These are phyloP conservation scores for Parapristionchus giblindavisi DNA, from an alignment of 2,888 invertebrate species.

Conservation along the genomic window DNA sequence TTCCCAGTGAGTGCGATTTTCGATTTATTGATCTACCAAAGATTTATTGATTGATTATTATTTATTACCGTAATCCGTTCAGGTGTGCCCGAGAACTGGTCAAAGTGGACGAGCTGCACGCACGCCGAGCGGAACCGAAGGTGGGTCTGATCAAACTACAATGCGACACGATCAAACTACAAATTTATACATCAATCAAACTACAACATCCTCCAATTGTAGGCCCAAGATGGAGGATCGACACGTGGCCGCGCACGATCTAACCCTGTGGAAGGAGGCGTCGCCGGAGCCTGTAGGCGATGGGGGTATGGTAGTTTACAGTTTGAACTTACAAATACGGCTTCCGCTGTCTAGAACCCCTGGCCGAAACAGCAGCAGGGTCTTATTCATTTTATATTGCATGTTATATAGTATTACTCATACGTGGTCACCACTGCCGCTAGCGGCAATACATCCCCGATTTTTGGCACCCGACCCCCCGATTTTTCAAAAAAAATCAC, in stretches of 20 bases:
- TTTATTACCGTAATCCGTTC: not conserved
- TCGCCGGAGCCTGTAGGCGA: constrained; percentile 2
- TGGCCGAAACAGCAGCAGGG: too few species aligned
- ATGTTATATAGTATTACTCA: too few species aligned
- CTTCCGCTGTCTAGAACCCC: too few species aligned
- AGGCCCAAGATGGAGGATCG: constrained; percentile 35
- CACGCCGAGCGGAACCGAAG: constrained; percentile 31
- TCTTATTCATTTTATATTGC: too few species aligned
- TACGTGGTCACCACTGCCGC: too few species aligned
- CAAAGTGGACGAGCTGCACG: constrained; percentile 6
- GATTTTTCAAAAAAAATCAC: too few species aligned
- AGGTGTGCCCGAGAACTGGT: constrained; percentile 24
- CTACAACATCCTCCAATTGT: not conserved
- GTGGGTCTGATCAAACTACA: too few species aligned
- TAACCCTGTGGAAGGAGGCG: constrained; percentile 26
- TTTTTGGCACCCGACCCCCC: too few species aligned
- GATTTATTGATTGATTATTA: not conserved
- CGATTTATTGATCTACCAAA: not conserved
- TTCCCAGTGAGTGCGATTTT: constrained; percentile 22
- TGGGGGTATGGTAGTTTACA: not conserved
- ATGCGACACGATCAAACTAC: too few species aligned
- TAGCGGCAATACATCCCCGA: not conserved
- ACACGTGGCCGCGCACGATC: constrained; percentile 33
- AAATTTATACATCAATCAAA: too few species aligned
- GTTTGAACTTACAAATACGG: too few species aligned